Conservation (phyloP, 2,113 vertebrate species). For the Erythrolamprus reginae region DNA sequence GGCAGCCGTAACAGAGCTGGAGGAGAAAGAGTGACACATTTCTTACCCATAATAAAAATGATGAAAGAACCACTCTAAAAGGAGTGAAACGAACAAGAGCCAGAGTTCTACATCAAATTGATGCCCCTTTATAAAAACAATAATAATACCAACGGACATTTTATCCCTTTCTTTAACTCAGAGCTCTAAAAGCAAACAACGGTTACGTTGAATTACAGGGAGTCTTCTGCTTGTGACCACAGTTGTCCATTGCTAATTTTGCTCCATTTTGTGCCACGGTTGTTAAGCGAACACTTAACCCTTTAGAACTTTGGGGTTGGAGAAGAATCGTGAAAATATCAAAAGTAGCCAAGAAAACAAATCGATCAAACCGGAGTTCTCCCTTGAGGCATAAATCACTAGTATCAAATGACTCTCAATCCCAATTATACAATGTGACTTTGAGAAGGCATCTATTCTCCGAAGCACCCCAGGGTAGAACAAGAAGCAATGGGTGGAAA, state of each 20-base stretch:
- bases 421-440: neutral
- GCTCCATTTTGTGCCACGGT: no score
- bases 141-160: neutral
- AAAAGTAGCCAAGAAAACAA: neutral
- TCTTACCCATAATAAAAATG: conserved; percentile 56
- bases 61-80: conserved; percentile 37
- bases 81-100: conserved; percentile 46
- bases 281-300: neutral
- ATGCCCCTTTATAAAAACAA: conserved; percentile 27
- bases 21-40: conserved; percentile 38
- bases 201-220: neutral
- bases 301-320: neutral
- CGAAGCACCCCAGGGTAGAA: no score
- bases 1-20: conserved; percentile 41
- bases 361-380: neutral
- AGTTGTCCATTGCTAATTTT: no score
- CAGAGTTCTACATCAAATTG: conserved; percentile 16
- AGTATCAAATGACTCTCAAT: neutral
- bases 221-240: neutral
- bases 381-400: neutral
- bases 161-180: neutral
- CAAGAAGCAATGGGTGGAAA: no score
- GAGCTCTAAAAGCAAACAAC: conserved; percentile 2
- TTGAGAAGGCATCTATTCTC: neutral
- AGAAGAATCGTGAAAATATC: neutral